A percentile compares a stretch with the other conserved stretches of the same genome.
Evolutionary conservation across 2,113 vertebrate genomes (phyloP).

Genomic region (Lipophrys pholis): DNA sequence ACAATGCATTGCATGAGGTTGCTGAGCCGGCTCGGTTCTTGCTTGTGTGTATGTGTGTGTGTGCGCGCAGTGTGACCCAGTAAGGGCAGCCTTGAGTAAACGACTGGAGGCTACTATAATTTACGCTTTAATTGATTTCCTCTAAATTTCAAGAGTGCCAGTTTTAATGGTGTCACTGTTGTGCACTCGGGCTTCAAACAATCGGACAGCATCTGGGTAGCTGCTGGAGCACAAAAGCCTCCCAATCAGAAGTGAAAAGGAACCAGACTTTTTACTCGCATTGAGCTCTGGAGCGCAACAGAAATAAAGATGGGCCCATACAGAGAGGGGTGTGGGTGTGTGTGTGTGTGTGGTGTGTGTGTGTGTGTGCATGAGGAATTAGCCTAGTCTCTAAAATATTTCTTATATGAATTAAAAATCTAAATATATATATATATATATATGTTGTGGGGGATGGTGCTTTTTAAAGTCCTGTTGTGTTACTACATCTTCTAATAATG

Average conservation of each 20-base stretch:
- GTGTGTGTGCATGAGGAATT: conserved; percentile 29
- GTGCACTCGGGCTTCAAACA: conserved; percentile 33
- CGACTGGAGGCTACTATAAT: conserved; percentile 42
- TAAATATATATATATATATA: no score
- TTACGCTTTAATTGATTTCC: conserved; percentile 68
- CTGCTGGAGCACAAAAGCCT: conserved; percentile 30
- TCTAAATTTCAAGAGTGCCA: conserved; percentile 48
- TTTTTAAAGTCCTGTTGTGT: conserved; percentile 9
- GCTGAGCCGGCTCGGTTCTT: not conserved
- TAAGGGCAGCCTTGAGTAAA: conserved; percentile 49
- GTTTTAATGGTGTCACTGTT: conserved; percentile 54
- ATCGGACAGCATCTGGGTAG: conserved; percentile 34
- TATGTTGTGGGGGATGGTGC: no score
- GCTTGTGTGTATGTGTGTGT: not conserved
- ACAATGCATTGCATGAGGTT: not conserved
- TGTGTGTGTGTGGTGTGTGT: no score
- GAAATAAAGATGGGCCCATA: not conserved
- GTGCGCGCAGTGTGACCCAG: conserved; percentile 43
- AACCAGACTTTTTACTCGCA: not conserved
- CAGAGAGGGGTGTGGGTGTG: no score
- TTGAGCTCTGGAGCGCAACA: conserved; percentile 10
- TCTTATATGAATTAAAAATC: not conserved
- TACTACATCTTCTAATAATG: conserved; percentile 46
- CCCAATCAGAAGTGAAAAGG: not conserved
- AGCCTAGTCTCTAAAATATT: not conserved